phyloP scores from a whole-genome alignment of 2,888 invertebrate genomes.

The Apamea sordens region DNA sequence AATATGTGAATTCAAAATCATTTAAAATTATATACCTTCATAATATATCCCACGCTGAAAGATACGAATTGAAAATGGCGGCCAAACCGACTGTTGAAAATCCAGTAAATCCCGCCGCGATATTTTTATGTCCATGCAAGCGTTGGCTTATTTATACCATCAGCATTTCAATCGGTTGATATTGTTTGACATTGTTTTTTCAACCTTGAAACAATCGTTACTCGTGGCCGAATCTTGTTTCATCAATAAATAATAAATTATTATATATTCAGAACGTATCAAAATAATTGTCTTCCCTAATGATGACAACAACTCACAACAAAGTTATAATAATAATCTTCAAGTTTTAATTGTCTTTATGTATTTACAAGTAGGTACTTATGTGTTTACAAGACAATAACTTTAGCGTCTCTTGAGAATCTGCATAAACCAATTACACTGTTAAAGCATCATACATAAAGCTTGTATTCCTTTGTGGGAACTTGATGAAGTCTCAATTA shows the following conservation, averaged over 20 bases:
- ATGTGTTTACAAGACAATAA: constrained; percentile 18
- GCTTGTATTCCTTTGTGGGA: constrained; percentile 17
- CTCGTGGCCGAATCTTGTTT: not conserved
- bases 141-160: no score
- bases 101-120: no score
- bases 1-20: not conserved
- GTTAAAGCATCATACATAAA: constrained; percentile 16
- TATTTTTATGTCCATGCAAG: no score
- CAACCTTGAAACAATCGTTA: not conserved
- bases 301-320: not conserved
- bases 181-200: not conserved
- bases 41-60: not conserved
- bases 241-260: not conserved
- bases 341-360: constrained; percentile 29
- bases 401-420: constrained; percentile 12
- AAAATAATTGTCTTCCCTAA: constrained; percentile 14
- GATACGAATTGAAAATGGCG: not conserved
- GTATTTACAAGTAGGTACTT: not conserved
- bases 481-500: constrained; percentile 1
- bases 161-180: no score
- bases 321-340: constrained; percentile 14
- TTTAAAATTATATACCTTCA: not conserved
- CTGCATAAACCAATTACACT: constrained; percentile 21
- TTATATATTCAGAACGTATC: not conserved
- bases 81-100: not conserved